A percentile compares a stretch with the other conserved stretches of the same genome.
These are phyloP conservation scores for Strix uralensis DNA, from an alignment of 2,113 vertebrate genomes.

Conservation along the genomic window DNA sequence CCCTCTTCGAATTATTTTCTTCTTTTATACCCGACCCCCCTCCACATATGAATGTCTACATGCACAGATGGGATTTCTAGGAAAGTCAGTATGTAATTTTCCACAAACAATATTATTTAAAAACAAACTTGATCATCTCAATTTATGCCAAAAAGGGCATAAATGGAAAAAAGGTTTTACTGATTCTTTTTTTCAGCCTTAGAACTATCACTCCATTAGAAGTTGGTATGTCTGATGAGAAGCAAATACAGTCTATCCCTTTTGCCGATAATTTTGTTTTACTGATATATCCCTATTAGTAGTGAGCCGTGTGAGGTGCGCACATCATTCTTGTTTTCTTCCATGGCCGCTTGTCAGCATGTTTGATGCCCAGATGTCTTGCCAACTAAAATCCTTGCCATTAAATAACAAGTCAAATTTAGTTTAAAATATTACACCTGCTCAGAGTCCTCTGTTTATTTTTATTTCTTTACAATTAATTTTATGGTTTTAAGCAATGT, in stretches of 20 bases:
- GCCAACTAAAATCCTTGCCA: not conserved
- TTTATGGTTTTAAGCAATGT: not conserved
- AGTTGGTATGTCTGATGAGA: not conserved
- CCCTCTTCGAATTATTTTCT: not conserved
- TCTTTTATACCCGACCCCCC: not conserved
- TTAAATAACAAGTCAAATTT: not conserved
- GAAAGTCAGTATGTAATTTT: conserved; percentile 7
- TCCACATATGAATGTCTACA: not conserved
- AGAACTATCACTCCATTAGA: not conserved
- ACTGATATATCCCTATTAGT: not conserved
- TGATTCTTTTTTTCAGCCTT: not conserved
- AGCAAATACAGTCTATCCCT: not conserved
- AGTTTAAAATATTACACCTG: conserved; percentile 9
- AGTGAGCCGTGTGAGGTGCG: not conserved
- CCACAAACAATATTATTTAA: conserved; percentile 7
- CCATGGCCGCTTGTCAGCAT: not conserved
- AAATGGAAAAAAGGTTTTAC: not conserved
- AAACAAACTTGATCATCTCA: not conserved
- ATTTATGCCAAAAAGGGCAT: not conserved
- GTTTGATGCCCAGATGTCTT: conserved; percentile 13
- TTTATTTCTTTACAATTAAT: conserved; percentile 25
- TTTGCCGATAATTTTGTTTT: not conserved
- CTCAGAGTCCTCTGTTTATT: not conserved
- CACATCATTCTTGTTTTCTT: not conserved
- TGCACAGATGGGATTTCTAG: conserved; percentile 42